phyloP scores from a whole-genome alignment of 2,113 vertebrate species.

The Cepphus grylle region DNA sequence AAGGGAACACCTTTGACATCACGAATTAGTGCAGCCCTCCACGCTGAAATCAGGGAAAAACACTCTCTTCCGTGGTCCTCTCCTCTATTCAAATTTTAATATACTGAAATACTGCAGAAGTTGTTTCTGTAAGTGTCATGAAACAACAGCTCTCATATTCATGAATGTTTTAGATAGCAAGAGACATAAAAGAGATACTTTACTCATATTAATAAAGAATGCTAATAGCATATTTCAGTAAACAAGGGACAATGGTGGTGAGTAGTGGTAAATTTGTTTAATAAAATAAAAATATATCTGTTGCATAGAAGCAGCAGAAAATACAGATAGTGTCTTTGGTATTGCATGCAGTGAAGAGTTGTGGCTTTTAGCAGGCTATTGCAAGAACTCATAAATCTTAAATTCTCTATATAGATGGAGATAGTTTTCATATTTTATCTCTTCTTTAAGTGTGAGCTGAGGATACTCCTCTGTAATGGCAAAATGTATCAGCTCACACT shows the following conservation, averaged over 20 bases:
- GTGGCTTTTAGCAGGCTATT: background rate
- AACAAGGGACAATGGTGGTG: background rate
- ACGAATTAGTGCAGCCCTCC: background rate
- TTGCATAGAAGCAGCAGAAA: background rate
- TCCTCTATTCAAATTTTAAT: background rate
- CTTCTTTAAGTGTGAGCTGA: constrained; percentile 32
- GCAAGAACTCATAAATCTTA: background rate
- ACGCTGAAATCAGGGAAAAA: background rate
- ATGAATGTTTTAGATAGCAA: background rate
- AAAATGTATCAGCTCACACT: constrained; percentile 46
- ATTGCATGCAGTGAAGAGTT: background rate
- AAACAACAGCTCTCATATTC: background rate
- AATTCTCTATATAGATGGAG: background rate
- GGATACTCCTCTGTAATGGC: constrained; percentile 2
- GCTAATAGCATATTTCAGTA: background rate
- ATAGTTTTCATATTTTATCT: constrained; percentile 16
- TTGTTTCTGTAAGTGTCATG: background rate
- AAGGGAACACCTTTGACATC: background rate
- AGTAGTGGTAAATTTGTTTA: background rate
- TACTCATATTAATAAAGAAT: background rate
- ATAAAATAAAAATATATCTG: background rate
- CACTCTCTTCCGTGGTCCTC: background rate
- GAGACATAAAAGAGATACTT: background rate
- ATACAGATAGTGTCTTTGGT: background rate
- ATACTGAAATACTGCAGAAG: background rate